Conservation (phyloP, 1,140 invertebrate genomes). For the Musca vetustissima region DNA sequence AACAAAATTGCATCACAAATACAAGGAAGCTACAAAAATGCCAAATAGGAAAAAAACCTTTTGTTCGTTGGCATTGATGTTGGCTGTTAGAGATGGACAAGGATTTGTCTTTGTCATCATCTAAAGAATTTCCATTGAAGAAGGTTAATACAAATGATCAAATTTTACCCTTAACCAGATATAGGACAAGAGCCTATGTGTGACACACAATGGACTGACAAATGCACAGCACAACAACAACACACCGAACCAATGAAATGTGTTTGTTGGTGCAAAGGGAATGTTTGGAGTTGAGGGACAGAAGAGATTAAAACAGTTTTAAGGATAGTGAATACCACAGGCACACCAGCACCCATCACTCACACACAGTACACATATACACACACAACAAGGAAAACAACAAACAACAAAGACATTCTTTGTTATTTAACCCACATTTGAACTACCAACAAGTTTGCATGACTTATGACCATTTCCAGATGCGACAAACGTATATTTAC, state of each 20-base stretch:
- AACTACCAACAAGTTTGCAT: constrained; percentile 20
- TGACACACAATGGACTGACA: not conserved
- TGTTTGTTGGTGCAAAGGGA: not conserved
- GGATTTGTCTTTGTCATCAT: no score
- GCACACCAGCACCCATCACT: no score
- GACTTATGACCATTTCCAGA: constrained; percentile 7
- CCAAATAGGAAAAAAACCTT: not conserved
- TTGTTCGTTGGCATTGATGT: no score
- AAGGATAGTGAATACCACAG: constrained; percentile 6
- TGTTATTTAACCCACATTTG: not conserved
- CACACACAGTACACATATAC: no score
- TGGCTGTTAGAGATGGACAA: no score
- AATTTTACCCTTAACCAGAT: no score
- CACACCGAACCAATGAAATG: not conserved
- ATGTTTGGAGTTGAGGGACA: not conserved
- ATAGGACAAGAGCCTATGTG: no score
- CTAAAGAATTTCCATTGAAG: no score
- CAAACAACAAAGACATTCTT: not conserved
- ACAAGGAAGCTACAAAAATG: not conserved
- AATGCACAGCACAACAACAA: not conserved
- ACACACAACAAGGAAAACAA: no score
- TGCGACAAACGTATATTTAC: no score
- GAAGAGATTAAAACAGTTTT: constrained; percentile 12
- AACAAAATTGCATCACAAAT: no score
- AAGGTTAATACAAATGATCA: no score